Conservation (phyloP, 2,888 invertebrate genomes). For the Nowickia ferox region DNA sequence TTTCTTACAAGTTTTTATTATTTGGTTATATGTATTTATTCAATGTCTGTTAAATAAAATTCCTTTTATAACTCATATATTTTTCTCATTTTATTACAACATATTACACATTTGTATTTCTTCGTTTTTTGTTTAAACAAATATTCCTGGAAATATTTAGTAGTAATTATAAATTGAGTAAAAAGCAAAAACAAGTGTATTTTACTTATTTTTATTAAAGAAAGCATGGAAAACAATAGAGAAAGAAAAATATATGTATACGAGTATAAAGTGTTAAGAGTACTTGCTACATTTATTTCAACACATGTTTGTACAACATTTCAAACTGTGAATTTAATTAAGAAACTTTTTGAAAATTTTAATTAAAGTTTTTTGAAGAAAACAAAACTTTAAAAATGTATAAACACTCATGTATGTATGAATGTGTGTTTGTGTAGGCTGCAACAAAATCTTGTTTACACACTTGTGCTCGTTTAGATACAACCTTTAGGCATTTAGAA, state of each 20-base stretch:
- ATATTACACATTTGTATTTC: slow-evolving; percentile 21
- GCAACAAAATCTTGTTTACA: slow-evolving; percentile 8
- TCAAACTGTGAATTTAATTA: slow-evolving; percentile 73
- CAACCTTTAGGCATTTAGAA: not conserved
- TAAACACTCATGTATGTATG: not conserved
- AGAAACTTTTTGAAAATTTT: slow-evolving; percentile 71
- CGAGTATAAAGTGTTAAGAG: slow-evolving; percentile 8
- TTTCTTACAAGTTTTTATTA: slow-evolving; percentile 21
- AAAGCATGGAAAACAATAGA: slow-evolving; percentile 4
- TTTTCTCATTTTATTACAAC: slow-evolving; percentile 25
- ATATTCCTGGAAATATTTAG: slow-evolving; percentile 37
- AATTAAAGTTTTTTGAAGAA: slow-evolving; percentile 70
- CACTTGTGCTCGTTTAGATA: not conserved
- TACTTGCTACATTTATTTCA: slow-evolving; percentile 64
- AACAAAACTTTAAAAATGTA: slow-evolving; percentile 46
- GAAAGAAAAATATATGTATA: not conserved
- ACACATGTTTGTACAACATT: slow-evolving; percentile 72
- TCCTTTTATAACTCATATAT: not conserved
- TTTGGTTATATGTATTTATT: slow-evolving; percentile 19
- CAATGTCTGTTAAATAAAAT: slow-evolving; percentile 24
- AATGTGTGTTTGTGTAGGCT: slow-evolving; percentile 5
- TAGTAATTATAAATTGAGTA: slow-evolving; percentile 51
- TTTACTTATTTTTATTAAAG: slow-evolving; percentile 15
- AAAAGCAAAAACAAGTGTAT: not conserved
- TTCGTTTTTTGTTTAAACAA: not conserved